phyloP scores from a whole-genome alignment of 92 coral and sea anemone species.

The Hydrozoanthus gracilis region DNA sequence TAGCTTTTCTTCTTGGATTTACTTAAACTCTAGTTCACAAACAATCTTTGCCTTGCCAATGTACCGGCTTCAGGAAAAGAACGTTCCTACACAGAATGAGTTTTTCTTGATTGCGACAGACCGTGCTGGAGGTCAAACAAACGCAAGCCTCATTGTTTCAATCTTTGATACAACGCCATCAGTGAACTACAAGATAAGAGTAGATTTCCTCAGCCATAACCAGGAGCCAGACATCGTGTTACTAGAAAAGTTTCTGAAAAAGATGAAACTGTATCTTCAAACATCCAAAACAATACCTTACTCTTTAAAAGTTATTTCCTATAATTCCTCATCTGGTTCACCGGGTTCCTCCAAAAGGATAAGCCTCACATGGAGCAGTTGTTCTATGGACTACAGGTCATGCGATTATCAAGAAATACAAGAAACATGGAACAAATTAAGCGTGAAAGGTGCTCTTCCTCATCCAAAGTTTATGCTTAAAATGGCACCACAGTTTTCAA shows the following conservation, averaged over 20 bases:
- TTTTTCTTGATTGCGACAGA: constrained; percentile 49
- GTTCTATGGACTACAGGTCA: constrained; percentile 44
- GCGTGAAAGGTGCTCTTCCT: constrained; percentile 17
- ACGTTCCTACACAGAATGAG: not conserved
- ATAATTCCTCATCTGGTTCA: constrained; percentile 26
- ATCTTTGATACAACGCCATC: constrained; percentile 30
- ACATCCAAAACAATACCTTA: not conserved
- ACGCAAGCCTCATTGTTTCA: constrained; percentile 29
- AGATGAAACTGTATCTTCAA: constrained; percentile 44
- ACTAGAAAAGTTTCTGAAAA: constrained; percentile 39
- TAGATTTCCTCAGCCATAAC: constrained; percentile 18
- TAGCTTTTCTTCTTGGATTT: constrained; percentile 41
- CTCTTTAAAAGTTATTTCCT: constrained; percentile 15
- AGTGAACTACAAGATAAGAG: constrained; percentile 40
- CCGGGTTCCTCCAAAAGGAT: constrained; percentile 9
- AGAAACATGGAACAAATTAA: constrained; percentile 38
- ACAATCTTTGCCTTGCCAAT: constrained; percentile 50
- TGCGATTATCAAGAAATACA: constrained; percentile 49
- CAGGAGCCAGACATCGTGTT: not conserved
- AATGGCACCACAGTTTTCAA: constrained; percentile 51
- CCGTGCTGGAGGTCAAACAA: constrained; percentile 26
- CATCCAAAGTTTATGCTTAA: constrained; percentile 48
- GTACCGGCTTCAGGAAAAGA: not conserved
- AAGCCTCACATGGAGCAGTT: constrained; percentile 51
- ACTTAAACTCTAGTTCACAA: constrained; percentile 37